A percentile compares a stretch with the other conserved stretches of the same genome.
Evolutionary conservation across 2,797 vertebrate species (phyloP).

Genomic region (Aythya fuligula): DNA sequence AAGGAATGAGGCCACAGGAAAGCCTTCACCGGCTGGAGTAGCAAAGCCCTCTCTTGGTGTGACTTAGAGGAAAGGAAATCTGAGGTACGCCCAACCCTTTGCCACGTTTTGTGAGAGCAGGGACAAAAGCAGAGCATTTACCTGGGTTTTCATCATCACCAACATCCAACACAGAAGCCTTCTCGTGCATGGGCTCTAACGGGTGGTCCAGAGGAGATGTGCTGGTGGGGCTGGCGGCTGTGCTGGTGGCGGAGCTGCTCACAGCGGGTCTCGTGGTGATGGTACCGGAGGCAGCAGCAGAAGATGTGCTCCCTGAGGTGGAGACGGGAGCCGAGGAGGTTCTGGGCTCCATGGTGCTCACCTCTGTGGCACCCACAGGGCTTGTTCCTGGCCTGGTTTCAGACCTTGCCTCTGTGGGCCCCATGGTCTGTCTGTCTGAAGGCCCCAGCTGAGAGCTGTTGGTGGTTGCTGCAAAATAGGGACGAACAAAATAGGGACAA

Average conservation of each 20-base stretch:
- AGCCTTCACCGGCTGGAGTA: neutral
- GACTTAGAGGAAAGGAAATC: neutral
- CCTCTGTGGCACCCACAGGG: neutral
- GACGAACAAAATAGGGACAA: slow-evolving; percentile 13
- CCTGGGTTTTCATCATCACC: slow-evolving; percentile 62
- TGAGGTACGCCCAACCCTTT: neutral
- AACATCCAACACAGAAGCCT: slow-evolving; percentile 56
- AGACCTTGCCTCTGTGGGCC: neutral
- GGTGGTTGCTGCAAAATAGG: slow-evolving; percentile 42
- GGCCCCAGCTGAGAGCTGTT: neutral
- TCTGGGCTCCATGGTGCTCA: neutral
- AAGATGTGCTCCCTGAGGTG: neutral
- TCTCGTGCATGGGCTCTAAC: slow-evolving; percentile 8
- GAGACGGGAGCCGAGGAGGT: neutral
- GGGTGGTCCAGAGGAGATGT: neutral
- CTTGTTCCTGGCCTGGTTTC: neutral
- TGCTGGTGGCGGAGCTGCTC: neutral
- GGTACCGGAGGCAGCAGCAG: neutral
- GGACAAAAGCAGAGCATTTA: slow-evolving; percentile 36
- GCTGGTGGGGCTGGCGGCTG: neutral
- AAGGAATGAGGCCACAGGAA: neutral
- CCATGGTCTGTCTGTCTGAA: neutral
- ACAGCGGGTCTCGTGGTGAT: neutral
- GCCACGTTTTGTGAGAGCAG: neutral
- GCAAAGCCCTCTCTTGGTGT: neutral